phyloP scores from a whole-genome alignment of 2,797 vertebrate genomes.

The Decapterus maruadsi region DNA sequence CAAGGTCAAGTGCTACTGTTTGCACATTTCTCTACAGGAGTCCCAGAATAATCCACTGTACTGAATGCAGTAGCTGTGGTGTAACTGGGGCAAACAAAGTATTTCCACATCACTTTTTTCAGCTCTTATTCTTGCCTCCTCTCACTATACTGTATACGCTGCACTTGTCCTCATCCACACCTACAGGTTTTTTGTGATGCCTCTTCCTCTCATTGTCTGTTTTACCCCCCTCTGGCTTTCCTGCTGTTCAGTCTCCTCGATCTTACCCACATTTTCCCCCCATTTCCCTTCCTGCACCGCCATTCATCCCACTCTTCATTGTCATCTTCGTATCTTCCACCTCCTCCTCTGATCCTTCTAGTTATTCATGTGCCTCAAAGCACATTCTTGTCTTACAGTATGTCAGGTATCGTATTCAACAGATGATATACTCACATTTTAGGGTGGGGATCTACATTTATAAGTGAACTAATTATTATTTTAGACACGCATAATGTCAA shows the following conservation, averaged over 20 bases:
- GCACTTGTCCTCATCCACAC: background rate
- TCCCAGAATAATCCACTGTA: background rate
- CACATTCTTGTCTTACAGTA: background rate
- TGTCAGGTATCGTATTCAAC: background rate
- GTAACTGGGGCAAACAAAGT: background rate
- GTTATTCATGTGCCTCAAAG: background rate
- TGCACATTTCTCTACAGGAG: slow-evolving; percentile 7
- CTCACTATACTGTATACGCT: background rate
- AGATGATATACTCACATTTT: background rate
- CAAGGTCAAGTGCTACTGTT: slow-evolving; percentile 24
- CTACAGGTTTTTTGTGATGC: background rate
- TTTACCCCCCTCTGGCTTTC: background rate
- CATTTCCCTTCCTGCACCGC: background rate
- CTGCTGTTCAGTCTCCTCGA: background rate
- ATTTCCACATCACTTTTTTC: slow-evolving; percentile 7
- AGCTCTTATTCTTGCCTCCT: background rate
- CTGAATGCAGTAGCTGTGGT: slow-evolving; percentile 1
- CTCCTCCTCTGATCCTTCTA: background rate
- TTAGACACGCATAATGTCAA: background rate
- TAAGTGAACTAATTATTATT: slow-evolving; percentile 6
- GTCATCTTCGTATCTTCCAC: background rate
- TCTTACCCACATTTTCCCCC: slow-evolving; percentile 1
- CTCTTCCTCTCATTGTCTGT: background rate
- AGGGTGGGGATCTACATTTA: background rate
- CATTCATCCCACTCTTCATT: background rate